Evolutionary conservation across 2,888 invertebrate genomes (phyloP).

Genomic region (Cremastinae sp.): DNA sequence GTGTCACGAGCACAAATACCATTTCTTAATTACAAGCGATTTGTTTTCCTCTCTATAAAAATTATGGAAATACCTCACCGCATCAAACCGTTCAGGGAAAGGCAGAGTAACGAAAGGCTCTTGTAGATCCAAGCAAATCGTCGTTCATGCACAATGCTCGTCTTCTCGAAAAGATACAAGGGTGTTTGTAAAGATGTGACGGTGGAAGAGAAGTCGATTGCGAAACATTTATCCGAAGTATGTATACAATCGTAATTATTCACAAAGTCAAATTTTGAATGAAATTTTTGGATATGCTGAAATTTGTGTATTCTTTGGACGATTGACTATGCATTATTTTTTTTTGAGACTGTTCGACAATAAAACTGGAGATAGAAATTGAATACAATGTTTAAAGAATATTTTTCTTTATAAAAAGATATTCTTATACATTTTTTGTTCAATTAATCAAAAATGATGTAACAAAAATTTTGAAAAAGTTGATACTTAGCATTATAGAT

Average conservation of each 20-base stretch:
- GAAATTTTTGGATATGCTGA: too few species aligned
- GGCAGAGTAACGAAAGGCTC: slow-evolving; percentile 23
- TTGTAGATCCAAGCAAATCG: slow-evolving; percentile 43
- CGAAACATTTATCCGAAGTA: slow-evolving; percentile 28
- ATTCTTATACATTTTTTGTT: too few species aligned
- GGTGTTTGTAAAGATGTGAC: slow-evolving; percentile 6
- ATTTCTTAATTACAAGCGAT: slow-evolving; percentile 36
- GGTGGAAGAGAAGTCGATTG: slow-evolving; percentile 28
- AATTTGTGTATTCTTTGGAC: too few species aligned
- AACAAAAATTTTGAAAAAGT: too few species aligned
- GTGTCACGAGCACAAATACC: neutral
- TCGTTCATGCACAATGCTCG: slow-evolving; percentile 43
- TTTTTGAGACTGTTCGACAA: too few species aligned
- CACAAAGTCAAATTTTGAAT: too few species aligned
- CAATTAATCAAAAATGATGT: too few species aligned
- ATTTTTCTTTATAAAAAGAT: too few species aligned
- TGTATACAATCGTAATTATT: neutral
- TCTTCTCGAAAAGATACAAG: slow-evolving; percentile 9
- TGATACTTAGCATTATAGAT: too few species aligned
- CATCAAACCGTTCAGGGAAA: slow-evolving; percentile 18
- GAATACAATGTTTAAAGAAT: too few species aligned
- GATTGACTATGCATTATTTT: too few species aligned
- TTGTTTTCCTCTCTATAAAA: slow-evolving; percentile 11
- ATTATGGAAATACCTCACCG: slow-evolving; percentile 34
- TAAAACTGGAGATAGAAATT: too few species aligned